Evolutionary conservation across 2,113 vertebrate species (phyloP), one percentile per base, ranked within the genome.

Genomic region (Limnothrissa miodon): DNA sequence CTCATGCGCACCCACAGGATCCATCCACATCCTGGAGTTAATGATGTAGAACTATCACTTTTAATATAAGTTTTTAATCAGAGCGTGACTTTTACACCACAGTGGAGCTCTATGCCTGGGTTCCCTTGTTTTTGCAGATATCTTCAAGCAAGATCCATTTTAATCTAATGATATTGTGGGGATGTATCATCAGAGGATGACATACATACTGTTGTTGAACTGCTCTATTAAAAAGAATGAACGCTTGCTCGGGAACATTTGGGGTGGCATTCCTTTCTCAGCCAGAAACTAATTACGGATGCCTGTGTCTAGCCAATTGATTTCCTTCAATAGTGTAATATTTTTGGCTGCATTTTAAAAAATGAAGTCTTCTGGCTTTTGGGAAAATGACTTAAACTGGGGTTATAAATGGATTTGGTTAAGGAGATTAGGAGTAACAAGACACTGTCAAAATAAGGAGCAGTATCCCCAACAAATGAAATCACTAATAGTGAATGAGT

Each of bases 21-120:
- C 92, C 93, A 66, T 66, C 92, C 92, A 93, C 93, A 94, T 92
- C 91, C 92, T 96, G 96, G 95, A 97, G 95, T 96, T 97, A 97
- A 97, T 98, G 97, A 98, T 98, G 97, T 96, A 97, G 97, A 95
- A 96, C 96, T 96, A 97, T 98, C 95, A 95, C 96, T 97, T 98
- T 97, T 97, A 97, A 98, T 97, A 97, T 97, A 97, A 96, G 96
- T 97, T 98, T 97, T 97, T 97, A 98, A 98, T 98, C 97, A 97
- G 97, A 99, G 97, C 96, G 94, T 98, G 97, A 98, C 96, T 83
- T 97, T 97, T 96, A 96, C 96, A 96, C 95, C 95, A 95, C 95
- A 95, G 95, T 93, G 93, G 95, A 94, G 95, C 95, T 96, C 96
- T 96, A 97, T 96, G 96, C 96, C 96, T 96, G 96, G 94, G 93